Base-by-base conservation (phyloP, 2,113 vertebrate species). In the Gasterosteus nipponicus region DNA sequence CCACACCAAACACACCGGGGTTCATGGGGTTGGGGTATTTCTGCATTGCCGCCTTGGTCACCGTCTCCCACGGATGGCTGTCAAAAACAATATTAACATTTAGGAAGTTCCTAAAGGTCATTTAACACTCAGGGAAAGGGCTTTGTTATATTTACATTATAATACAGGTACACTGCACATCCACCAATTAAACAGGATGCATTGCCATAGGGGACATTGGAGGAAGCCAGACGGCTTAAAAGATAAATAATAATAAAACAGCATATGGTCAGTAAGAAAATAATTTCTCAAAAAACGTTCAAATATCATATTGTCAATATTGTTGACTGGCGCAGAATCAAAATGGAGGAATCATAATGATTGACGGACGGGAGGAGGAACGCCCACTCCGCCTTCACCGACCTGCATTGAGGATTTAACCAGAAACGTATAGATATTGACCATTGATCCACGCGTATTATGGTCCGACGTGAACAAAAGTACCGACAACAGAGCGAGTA, bases 21-120 rank as follows among this genome's bases (percentile, higher is more conserved):
- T 98, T 99, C 98, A 99, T 98, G 4, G 98, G 98, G 60, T 99
- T 99, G 1, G 98, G 98, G 81, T 99, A 99, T 41, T 99, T 99
- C 92, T 96, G 96, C 98, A 99, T 99, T 0, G 98, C 98, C 1
- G 98, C 98, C 1, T 96, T 97, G 0, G 96, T 98, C 46, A 99
- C 98, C 0, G 94, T 99, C 85, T 99, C 97, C 98, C 98, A 99
- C 0, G 97, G 97, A 77, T 99, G 98, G 72, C 98, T 99, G 87
- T 85, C 29, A 33, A 59, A 56, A 70, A 60, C 2, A 11, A 63
- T 11, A 56, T 19, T 2, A 41, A 33, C 0, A 0, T 72, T 66
- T 8, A 57, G 5, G 0, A 29, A 26, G 3, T 56, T 57, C 33
- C 18, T 7, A 31, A 49, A 0, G 35, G n/a, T 10, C 10, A 44